Conservation (phyloP, 2,888 invertebrate species). For the Tetrapedia diversipes region DNA sequence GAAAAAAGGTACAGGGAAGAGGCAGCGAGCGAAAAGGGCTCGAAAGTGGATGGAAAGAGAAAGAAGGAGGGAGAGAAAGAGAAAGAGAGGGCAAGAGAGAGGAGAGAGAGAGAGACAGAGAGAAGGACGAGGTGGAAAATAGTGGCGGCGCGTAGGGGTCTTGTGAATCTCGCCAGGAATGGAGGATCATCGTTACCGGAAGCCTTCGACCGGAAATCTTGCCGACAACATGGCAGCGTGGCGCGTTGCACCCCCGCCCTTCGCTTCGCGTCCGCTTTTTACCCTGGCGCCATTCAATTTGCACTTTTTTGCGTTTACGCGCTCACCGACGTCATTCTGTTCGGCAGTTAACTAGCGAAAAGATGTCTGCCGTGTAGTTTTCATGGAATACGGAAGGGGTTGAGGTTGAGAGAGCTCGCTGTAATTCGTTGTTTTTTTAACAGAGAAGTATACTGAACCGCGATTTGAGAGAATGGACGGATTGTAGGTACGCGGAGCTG, state of each 20-base stretch:
- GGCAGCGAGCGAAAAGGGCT: slow-evolving; percentile 25
- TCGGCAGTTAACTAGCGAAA: slow-evolving; percentile 12
- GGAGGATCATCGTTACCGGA: slow-evolving; percentile 68
- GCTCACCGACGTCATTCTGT: slow-evolving; percentile 18
- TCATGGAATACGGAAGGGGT: no score
- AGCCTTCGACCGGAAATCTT: slow-evolving; percentile 68
- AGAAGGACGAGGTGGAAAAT: background rate
- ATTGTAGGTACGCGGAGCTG: no score
- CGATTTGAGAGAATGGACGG: background rate
- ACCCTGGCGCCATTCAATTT: slow-evolving; percentile 57
- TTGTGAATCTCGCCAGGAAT: slow-evolving; percentile 48
- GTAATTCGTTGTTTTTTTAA: background rate
- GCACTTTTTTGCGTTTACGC: slow-evolving; percentile 43
- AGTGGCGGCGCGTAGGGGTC: slow-evolving; percentile 21
- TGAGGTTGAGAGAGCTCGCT: no score
- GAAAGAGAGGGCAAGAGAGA: background rate
- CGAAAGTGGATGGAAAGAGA: slow-evolving; percentile 22
- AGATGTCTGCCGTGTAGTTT: background rate
- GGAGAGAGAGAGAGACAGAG: background rate
- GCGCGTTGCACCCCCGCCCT: background rate
- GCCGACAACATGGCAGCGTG: slow-evolving; percentile 41
- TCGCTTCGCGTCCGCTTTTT: slow-evolving; percentile 4
- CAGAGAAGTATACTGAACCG: background rate
- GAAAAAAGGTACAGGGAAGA: background rate
- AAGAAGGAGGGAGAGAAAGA: background rate